A percentile compares a stretch with the other conserved stretches of the same genome.
These are phyloP conservation scores for Sigmodon hispidus DNA, from an alignment of 2,113 vertebrate species.

Conservation along the genomic window DNA sequence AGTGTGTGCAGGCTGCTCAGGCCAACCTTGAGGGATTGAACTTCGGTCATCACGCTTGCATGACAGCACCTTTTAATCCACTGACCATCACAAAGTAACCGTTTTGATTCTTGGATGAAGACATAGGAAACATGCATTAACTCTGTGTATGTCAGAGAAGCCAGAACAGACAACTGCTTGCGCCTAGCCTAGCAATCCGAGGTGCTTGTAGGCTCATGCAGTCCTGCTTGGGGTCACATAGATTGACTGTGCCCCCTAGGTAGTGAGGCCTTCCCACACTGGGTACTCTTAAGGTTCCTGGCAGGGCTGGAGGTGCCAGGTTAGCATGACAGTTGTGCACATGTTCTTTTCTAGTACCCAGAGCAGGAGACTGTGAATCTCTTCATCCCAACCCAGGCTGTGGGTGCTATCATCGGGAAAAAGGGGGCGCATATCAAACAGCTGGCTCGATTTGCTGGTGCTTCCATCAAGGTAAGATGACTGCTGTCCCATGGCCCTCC, in stretches of 20 bases:
- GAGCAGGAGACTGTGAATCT: conserved; percentile 97
- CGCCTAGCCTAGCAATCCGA: neutral
- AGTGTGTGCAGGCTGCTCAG: neutral
- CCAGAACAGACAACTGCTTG: neutral
- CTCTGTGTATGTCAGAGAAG: neutral
- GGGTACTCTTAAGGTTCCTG: neutral
- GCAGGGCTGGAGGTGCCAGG: neutral
- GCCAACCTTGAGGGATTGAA: neutral
- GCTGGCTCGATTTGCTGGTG: conserved; percentile 94
- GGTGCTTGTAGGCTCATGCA: neutral
- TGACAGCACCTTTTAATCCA: neutral
- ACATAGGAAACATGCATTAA: neutral
- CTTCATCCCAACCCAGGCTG: conserved; percentile 97
- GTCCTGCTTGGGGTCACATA: neutral
- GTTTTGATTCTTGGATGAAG: neutral
- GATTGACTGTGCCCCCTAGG: fast-evolving
- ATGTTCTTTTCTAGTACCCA: conserved; percentile 84
- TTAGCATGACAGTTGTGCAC: neutral
- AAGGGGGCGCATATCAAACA: conserved; percentile 98
- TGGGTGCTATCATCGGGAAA: conserved; percentile 97
- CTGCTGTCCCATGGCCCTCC: fast-evolving
- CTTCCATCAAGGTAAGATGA: conserved; percentile 94
- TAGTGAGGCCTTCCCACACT: fast-evolving
- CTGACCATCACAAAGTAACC: too few species aligned
- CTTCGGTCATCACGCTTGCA: neutral